Conservation (phyloP, 2,888 invertebrate genomes). For the Seira musarum region DNA sequence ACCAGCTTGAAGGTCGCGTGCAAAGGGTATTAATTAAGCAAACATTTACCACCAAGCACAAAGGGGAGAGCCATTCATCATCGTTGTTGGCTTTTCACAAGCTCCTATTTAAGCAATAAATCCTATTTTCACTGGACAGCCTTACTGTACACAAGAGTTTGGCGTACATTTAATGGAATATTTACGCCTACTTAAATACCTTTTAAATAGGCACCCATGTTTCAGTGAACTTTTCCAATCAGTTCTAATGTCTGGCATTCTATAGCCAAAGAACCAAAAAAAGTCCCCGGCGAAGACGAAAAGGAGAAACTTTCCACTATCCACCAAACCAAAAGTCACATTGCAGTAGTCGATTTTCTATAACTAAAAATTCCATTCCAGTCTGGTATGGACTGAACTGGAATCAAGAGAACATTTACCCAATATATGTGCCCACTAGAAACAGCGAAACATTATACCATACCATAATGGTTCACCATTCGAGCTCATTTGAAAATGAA, state of each 20-base stretch:
- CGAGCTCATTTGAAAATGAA: neutral
- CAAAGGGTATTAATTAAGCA: conserved; percentile 59
- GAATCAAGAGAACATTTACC: no score
- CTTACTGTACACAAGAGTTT: neutral
- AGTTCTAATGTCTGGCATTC: no score
- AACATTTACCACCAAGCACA: conserved; percentile 43
- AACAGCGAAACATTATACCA: no score
- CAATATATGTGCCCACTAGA: no score
- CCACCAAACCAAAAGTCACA: no score
- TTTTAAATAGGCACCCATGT: neutral
- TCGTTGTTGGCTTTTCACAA: conserved; percentile 50
- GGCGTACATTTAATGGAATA: neutral
- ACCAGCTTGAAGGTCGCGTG: conserved; percentile 52
- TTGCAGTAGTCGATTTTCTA: no score
- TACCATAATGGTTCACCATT: no score
- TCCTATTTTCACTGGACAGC: conserved; percentile 46
- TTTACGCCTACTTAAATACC: neutral
- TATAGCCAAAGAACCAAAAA: no score
- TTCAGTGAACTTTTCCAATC: neutral
- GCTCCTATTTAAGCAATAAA: conserved; percentile 51
- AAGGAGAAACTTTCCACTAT: no score
- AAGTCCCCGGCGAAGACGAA: no score
- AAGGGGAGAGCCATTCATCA: conserved; percentile 53
- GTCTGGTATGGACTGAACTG: no score
- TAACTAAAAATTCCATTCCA: no score